phyloP scores from a whole-genome alignment of 2,888 invertebrate species.

The Ophioninae sp. region DNA sequence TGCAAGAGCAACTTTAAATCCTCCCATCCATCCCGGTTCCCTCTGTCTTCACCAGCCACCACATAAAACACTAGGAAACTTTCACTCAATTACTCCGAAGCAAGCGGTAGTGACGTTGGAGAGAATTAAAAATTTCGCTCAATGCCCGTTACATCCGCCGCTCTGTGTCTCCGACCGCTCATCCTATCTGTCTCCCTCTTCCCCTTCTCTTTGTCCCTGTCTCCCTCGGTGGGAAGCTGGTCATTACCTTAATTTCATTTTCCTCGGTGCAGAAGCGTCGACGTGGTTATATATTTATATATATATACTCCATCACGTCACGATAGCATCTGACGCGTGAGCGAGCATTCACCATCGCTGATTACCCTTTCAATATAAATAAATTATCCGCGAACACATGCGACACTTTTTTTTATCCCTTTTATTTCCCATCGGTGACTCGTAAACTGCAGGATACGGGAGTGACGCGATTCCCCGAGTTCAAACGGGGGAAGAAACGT shows the following conservation, averaged over 20 bases:
- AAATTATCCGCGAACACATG: constrained; percentile 39
- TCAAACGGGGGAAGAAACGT: neutral
- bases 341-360: constrained; percentile 54
- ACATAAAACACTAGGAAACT: constrained; percentile 63
- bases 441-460: neutral
- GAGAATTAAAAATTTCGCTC: constrained; percentile 65
- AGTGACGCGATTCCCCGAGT: neutral
- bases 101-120: constrained; percentile 59
- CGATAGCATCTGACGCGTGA: constrained; percentile 46
- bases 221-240: constrained; percentile 34
- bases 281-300: constrained; percentile 4
- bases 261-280: constrained; percentile 26
- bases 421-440: constrained; percentile 27
- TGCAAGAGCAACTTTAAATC: constrained; percentile 62
- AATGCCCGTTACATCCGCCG: constrained; percentile 50
- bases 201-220: constrained; percentile 29
- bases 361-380: constrained; percentile 57
- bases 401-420: constrained; percentile 1
- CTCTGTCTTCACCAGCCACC: constrained; percentile 51
- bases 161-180: constrained; percentile 19
- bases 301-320: constrained; percentile 20
- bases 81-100: constrained; percentile 66
- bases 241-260: constrained; percentile 60
- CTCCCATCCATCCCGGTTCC: constrained; percentile 57
- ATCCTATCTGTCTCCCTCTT: constrained; percentile 16